Conservation (phyloP, 2,797 vertebrate species). For the Gorsachius magnificus region DNA sequence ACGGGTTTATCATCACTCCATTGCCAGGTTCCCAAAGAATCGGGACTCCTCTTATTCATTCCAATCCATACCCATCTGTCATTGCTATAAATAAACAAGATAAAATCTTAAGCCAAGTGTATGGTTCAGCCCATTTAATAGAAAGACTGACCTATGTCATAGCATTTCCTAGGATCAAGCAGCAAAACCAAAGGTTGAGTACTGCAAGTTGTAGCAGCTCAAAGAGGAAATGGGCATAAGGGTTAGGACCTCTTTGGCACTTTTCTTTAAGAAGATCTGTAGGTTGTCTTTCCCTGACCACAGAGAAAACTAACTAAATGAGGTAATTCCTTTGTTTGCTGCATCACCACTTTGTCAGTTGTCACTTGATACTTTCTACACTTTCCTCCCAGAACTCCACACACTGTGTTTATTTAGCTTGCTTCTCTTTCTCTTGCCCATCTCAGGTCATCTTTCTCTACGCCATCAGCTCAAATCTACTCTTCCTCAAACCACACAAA, state of each 20-base stretch:
- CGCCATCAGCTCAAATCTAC: not conserved
- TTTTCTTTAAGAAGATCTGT: not conserved
- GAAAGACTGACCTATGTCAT: not conserved
- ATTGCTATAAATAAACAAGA: conserved; percentile 72
- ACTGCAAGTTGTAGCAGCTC: not conserved
- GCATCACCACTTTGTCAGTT: not conserved
- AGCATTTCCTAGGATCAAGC: not conserved
- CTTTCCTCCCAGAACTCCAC: not conserved
- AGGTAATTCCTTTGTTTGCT: not conserved
- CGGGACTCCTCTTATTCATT: conserved; percentile 91
- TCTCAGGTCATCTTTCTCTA: not conserved
- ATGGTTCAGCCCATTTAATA: not conserved
- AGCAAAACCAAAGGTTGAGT: not conserved
- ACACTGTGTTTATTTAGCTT: not conserved
- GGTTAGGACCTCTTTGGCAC: not conserved
- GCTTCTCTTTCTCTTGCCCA: not conserved
- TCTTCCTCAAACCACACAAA: not conserved
- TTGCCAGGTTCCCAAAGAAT: conserved; percentile 86
- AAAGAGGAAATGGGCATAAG: not conserved
- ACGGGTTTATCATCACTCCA: conserved; percentile 92
- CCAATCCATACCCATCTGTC: conserved; percentile 93
- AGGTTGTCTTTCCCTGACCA: not conserved
- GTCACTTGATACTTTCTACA: not conserved
- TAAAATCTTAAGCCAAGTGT: not conserved
- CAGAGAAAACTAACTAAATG: not conserved